A percentile compares a stretch with the other conserved stretches of the same genome.
Evolutionary conservation across 2,797 vertebrate genomes (phyloP).

Genomic region (Pantherophis vulpinus): DNA sequence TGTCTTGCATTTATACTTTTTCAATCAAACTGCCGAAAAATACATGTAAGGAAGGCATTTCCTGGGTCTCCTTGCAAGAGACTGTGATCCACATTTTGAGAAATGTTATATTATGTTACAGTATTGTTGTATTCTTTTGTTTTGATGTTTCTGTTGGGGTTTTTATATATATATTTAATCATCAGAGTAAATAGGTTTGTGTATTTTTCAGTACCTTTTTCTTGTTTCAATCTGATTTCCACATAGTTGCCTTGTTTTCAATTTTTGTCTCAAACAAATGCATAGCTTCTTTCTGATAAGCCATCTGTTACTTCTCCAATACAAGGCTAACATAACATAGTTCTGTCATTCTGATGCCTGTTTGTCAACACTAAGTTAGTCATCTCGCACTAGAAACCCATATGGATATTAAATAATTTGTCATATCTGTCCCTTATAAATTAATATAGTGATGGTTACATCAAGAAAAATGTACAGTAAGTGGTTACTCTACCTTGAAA

Average conservation of each 20-base stretch:
- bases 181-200: slow-evolving; percentile 54
- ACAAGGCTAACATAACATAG: slow-evolving; percentile 60
- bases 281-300: slow-evolving; percentile 55
- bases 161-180: slow-evolving; percentile 46
- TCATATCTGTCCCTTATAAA: neutral
- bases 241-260: neutral
- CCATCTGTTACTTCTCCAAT: slow-evolving; percentile 58
- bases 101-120: neutral
- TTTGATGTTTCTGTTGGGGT: neutral
- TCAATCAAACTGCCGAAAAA: neutral
- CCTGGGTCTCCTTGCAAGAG: neutral
- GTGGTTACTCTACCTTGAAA: neutral
- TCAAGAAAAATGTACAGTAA: neutral
- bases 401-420: neutral
- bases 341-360: slow-evolving; percentile 48
- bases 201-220: slow-evolving; percentile 38
- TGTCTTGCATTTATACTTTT: neutral
- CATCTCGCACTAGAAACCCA: slow-evolving; percentile 1
- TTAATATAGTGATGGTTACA: neutral
- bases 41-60: neutral
- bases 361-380: slow-evolving; percentile 29
- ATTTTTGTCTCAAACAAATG: slow-evolving; percentile 53
- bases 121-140: neutral
- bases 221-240: neutral
- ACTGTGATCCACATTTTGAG: neutral